Base-by-base conservation (phyloP, 2,888 invertebrate genomes). In the Hyposoter dolosus region DNA sequence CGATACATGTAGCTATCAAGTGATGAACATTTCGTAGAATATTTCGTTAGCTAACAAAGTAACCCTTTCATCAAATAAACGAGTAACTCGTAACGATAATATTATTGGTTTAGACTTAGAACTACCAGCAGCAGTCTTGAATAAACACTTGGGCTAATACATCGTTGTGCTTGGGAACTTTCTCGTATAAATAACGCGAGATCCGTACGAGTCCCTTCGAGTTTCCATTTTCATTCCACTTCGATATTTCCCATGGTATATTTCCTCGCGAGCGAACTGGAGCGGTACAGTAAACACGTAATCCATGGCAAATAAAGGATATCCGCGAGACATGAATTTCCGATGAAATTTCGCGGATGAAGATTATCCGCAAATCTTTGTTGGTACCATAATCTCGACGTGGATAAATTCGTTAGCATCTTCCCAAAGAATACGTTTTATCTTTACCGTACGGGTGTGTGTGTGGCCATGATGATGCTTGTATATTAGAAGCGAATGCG, bases 71-170 rank as follows among this genome's bases (percentile, higher is more conserved):
- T 82, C 86, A 88, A 87, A 87, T 84, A 89, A 72, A 72, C 72
- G 84, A 80, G 86, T 88, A 88, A 89, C 87, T 87, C 75, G 83
- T 69, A 85, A 88, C 82, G 78, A 88, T 85, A 89, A 89, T 88
- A 89, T 89, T 88, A 88, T 88, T 84, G 78, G 87, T 85, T 87
- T 83, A 83, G 85, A 74, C 66, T 50, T 40, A 63, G 82, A 60
- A 72, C 28, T 66, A 12, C 47, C 68, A 65, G 78, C 45, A 12
- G 47, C 68, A 65, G 78, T 65, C 76, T 84, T 82, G 60, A 3
- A 43, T 78, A 87, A 85, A 87, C 81, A 85, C 82, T 82, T 68
- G 32, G 23, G 53, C 45, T 53, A 68, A 66, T 82, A 53, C 69
- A 72, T 35, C 19, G 50, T 66, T 12, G 53, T 47, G 63, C 56